Evolutionary conservation across 2,113 vertebrate genomes (phyloP), one percentile per base, ranked within the genome.

Genomic region (Cephalopholis sonnerati): DNA sequence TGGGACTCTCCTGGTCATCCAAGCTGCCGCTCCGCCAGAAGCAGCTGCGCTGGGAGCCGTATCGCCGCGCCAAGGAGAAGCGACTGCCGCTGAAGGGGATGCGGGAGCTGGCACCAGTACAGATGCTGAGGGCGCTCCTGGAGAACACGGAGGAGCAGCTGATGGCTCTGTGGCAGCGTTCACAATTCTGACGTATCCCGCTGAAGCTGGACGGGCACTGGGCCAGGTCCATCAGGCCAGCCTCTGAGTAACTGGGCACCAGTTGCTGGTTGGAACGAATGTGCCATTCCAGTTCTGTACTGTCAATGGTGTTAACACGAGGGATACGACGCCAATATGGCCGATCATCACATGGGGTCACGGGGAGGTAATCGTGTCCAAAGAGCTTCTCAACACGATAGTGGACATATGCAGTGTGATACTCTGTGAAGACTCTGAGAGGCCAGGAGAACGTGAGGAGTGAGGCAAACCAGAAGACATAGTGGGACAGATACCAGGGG

Each of bases 61-160:
- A 97, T 66, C 97, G 95, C 7, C 97, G 96, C 20, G 97, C 96
- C 81, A 98, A 91, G 4, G 97, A 99, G 93, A 99, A 98, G 29
- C 96, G 96, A 67, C 97, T 98, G 87, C 96, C 93, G 51, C 96
- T 97, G 91, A 97, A 97, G 12, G 97, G 96, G 51, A 97, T 96
- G 59, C 97, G 96, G 73, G 98, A 96, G 79, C 97, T 96, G 91
- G 96, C 93, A 3, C 93, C 97, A 0, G 96, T 97, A 65, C 98
- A 99, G 94, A 99, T 97, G 93, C 97, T 99, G 57, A 99, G 95
- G 51, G 97, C 98, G 0, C 98, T 99, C 85, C 98, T 96, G 66
- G 98, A 99, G 93, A 99, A 99, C 74, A 99, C 98, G 2, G 98
- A 99, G 39, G 98, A 99, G 92, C 97, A 98, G 94, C 98, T 99